Evolutionary conservation across 1,140 invertebrate genomes (phyloP), one percentile per base, ranked within the genome.

Genomic region (Cherax quadricarinatus): DNA sequence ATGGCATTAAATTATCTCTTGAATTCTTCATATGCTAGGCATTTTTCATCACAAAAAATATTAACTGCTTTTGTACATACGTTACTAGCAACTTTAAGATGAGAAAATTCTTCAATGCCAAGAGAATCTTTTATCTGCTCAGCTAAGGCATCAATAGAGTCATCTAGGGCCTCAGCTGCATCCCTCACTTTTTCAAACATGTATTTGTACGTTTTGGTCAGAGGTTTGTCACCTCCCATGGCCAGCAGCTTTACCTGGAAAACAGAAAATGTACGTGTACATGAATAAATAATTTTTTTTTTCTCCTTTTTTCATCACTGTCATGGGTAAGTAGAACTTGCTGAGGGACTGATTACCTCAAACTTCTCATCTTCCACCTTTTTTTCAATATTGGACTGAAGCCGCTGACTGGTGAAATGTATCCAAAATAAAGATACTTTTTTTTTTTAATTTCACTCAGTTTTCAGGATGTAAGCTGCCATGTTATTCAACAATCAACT

Each of bases 181-280:
- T 87, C 86, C 12, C 80, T 21, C n/a, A 88, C 7, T n/a, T 66
- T 88, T 48, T 92, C 86, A 85, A 83, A 92, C 91, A 92, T 92
- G 79, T 86, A 88, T 18, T 89, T 88, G 57, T 92, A 92, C 1
- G 78, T n/a, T 24, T 88, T 24, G 24, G 70, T 73, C 73, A 92
- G 60, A 6, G 85, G 73, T 7, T 41, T 60, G 3, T 87, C 75
- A 49, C 84, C 84, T 60, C 66, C 82, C 81, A 89, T 84, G 41
- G 60, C 80, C 81, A 89, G 41, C 24, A 82, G 4, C 48, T 75
- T 73, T 6, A 89, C 81, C 88, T 89, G 81, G 0, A 60, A 83
- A 14, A 9, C 24, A 75, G 7, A 75, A 30, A 70, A 70, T 21
- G 5, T 70, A 57, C 53, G 21, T 21, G 5, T 70, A 57, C 53